phyloP scores from a whole-genome alignment of 1,140 invertebrate species.

The Agraylea sexmaculata region DNA sequence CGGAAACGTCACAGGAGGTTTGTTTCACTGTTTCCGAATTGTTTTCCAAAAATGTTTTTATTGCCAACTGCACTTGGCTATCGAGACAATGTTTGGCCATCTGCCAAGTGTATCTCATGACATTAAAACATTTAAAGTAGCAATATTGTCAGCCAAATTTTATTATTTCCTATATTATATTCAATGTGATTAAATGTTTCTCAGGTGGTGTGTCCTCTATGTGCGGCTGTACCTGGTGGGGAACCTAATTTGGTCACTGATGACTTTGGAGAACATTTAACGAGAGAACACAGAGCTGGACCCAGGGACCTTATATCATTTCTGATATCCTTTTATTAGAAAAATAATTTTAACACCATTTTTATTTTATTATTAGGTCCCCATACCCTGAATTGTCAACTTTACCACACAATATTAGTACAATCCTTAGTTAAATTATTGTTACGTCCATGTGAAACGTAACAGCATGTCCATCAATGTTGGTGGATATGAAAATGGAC shows the following conservation, averaged over 20 bases:
- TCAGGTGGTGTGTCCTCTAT: conserved; percentile 84
- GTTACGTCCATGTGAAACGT: too few species aligned
- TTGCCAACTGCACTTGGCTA: too few species aligned
- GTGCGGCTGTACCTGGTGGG: conserved; percentile 87
- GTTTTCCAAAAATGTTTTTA: too few species aligned
- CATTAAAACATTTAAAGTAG: neutral
- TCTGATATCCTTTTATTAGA: conserved; percentile 60
- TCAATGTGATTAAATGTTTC: conserved; percentile 1
- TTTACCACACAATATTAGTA: too few species aligned
- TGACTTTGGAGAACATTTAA: conserved; percentile 93
- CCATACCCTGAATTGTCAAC: too few species aligned
- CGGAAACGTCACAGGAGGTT: conserved; percentile 76
- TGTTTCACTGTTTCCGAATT: neutral
- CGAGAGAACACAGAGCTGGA: conserved; percentile 82
- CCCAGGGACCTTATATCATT: conserved; percentile 79
- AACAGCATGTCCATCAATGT: too few species aligned
- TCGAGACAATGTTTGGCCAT: too few species aligned
- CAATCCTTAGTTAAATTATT: too few species aligned
- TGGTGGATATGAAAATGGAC: too few species aligned
- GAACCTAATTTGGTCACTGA: conserved; percentile 96
- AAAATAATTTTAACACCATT: conserved; percentile 4
- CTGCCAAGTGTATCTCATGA: neutral
- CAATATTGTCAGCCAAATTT: neutral
- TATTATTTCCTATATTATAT: neutral
- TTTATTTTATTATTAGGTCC: neutral